These are phyloP conservation scores for Willowsia nigromaculata DNA, from an alignment of 2,888 invertebrate species.

Conservation along the genomic window DNA sequence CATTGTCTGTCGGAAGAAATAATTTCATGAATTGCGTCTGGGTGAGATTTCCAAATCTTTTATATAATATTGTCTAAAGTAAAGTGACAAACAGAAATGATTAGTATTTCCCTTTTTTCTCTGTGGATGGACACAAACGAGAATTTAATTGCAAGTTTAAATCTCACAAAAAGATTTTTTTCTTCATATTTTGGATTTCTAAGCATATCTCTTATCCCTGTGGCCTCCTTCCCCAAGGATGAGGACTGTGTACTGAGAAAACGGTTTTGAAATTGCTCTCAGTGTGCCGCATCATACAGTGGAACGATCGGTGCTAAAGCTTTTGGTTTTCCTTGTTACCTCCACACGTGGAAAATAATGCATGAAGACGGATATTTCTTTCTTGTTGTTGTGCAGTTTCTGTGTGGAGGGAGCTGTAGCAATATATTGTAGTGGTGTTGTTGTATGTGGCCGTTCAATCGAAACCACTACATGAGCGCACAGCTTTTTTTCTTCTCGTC, in stretches of 20 bases:
- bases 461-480: slow-evolving; percentile 58
- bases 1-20: too few relatives aligned
- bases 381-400: background rate
- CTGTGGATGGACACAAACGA: background rate
- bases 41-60: too few relatives aligned
- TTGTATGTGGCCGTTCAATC: slow-evolving; percentile 33
- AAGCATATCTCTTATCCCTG: slow-evolving; percentile 2
- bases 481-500: slow-evolving; percentile 18
- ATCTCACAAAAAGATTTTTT: slow-evolving; percentile 26
- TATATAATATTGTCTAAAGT: too few relatives aligned
- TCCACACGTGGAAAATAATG: background rate
- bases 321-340: background rate
- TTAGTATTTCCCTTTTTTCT: background rate
- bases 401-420: too few relatives aligned
- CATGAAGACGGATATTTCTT: background rate
- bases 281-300: background rate
- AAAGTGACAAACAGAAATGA: background rate
- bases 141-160: slow-evolving; percentile 63
- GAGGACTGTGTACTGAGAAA: background rate
- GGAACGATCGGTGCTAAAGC: background rate
- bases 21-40: too few relatives aligned
- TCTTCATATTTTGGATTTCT: slow-evolving; percentile 20
- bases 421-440: slow-evolving; percentile 15
- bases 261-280: background rate
- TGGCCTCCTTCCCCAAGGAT: background rate